A percentile compares a stretch with the other conserved stretches of the same genome.
phyloP scores from a whole-genome alignment of 23 tunicate genomes.

The Clavelina lepadiformis region DNA sequence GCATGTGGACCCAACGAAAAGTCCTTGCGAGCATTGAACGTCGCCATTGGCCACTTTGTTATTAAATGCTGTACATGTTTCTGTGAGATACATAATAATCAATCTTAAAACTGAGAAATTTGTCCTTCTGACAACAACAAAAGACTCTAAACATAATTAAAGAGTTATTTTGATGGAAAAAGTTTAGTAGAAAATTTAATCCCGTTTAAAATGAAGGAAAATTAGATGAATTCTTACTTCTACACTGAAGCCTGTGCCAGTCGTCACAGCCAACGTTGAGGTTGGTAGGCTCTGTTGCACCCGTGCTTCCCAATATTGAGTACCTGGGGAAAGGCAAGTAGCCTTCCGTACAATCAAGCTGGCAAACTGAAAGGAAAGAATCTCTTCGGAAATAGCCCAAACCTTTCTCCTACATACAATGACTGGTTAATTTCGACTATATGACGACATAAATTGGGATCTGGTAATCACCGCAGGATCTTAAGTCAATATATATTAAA shows the following conservation, averaged over 20 bases:
- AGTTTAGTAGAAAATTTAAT: too few relatives aligned
- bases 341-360: conserved; percentile 3
- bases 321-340: neutral
- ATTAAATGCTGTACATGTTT: neutral
- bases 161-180: too few relatives aligned
- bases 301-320: neutral
- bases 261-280: conserved; percentile 24
- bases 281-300: neutral
- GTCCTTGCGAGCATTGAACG: neutral
- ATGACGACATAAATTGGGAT: too few relatives aligned
- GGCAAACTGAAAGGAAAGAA: neutral
- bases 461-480: too few relatives aligned
- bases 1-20: conserved; percentile 1
- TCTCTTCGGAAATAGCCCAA: neutral
- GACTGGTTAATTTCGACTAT: too few relatives aligned
- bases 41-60: neutral
- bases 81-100: too few relatives aligned
- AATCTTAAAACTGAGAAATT: too few relatives aligned
- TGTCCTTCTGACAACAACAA: too few relatives aligned
- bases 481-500: too few relatives aligned
- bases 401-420: conserved; percentile 2
- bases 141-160: too few relatives aligned
- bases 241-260: conserved; percentile 7
- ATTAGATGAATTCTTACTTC: conserved; percentile 3
- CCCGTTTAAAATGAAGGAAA: too few relatives aligned